phyloP scores from a whole-genome alignment of 1,140 invertebrate genomes.

The Coboldia fuscipes region DNA sequence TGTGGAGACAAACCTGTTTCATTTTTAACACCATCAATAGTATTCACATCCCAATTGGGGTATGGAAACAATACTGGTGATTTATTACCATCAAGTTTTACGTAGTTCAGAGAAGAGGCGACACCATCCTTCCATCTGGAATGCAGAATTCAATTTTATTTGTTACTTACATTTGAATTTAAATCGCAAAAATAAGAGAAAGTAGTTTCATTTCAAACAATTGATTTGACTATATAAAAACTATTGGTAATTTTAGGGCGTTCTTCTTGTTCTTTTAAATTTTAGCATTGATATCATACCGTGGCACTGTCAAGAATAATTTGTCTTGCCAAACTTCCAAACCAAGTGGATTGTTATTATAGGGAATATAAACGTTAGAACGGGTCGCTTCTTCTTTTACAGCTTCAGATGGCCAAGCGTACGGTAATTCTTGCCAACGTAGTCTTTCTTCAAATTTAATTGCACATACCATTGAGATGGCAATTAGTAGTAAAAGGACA shows the following conservation, averaged over 20 bases:
- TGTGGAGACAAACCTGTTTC: no score
- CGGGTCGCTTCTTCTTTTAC: conserved; percentile 33
- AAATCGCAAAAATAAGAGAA: not conserved
- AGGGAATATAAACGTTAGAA: conserved; percentile 34
- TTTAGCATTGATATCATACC: conserved; percentile 13
- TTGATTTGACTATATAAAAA: not conserved
- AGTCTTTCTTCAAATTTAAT: conserved; percentile 31
- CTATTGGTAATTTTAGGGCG: not conserved
- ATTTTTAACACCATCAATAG: conserved; percentile 18
- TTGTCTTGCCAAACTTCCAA: conserved; percentile 50
- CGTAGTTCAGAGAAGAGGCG: conserved; percentile 44
- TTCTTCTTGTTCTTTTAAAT: not conserved
- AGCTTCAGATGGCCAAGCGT: conserved; percentile 38
- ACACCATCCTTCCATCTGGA: conserved; percentile 49
- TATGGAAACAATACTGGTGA: conserved; percentile 43
- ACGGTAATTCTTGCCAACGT: conserved; percentile 43
- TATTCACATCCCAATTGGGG: conserved; percentile 40
- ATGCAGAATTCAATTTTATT: conserved; percentile 1
- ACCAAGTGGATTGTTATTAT: conserved; percentile 50
- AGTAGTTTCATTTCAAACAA: no score
- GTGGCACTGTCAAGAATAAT: conserved; percentile 51
- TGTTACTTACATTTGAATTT: not conserved
- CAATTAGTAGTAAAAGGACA: no score
- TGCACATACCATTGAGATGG: no score
- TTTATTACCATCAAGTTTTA: conserved; percentile 30